Evolutionary conservation across 2,113 vertebrate genomes (phyloP).

Genomic region (Campylorhamphus procurvoides): DNA sequence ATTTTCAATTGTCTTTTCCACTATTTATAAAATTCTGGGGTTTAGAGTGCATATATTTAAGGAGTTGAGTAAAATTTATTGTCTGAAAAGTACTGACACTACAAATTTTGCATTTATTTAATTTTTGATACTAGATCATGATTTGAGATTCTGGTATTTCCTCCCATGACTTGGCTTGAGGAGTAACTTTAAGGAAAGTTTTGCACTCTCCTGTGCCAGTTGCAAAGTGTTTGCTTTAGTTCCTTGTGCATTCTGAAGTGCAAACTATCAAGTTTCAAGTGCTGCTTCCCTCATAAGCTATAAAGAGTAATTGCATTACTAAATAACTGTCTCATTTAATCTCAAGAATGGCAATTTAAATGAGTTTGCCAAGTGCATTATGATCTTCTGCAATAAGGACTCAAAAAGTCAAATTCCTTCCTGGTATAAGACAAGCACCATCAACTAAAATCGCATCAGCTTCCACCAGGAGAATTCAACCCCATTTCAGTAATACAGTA

Average conservation of each 20-base stretch:
- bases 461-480: neutral
- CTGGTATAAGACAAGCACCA: neutral
- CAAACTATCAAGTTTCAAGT: neutral
- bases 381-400: neutral
- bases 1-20: neutral
- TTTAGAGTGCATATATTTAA: neutral
- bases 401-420: neutral
- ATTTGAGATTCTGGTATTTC: neutral
- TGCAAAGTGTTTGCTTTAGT: neutral
- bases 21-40: neutral
- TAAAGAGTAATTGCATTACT: neutral
- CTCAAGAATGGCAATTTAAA: neutral
- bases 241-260: neutral
- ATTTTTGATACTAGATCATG: neutral
- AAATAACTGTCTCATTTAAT: neutral
- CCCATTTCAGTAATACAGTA: neutral
- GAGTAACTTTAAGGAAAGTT: neutral
- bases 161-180: neutral
- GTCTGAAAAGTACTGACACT: neutral
- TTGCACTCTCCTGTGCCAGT: neutral
- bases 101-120: neutral
- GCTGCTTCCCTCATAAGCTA: neutral
- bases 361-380: neutral
- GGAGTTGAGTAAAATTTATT: neutral
- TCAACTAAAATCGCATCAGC: neutral